Evolutionary conservation across 2,113 vertebrate species (phyloP).

Genomic region (Equus quagga): DNA sequence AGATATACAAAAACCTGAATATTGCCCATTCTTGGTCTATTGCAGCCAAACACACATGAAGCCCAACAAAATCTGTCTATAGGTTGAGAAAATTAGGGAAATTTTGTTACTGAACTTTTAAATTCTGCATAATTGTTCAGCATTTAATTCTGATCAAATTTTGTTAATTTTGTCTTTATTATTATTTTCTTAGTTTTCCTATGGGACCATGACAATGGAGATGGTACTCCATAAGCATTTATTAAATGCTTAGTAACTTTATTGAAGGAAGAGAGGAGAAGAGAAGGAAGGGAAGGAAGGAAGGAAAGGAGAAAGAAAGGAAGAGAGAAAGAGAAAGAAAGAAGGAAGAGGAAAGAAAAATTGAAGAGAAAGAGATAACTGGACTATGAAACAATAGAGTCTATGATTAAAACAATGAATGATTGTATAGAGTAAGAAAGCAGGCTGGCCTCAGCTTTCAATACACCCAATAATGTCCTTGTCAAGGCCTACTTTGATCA

Average conservation of each 20-base stretch:
- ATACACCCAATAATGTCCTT: neutral
- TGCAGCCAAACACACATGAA: neutral
- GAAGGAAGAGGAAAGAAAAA: neutral
- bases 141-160: neutral
- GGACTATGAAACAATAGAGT: neutral
- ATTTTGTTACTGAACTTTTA: neutral
- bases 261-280: neutral
- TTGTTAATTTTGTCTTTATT: neutral
- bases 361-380: neutral
- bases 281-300: neutral
- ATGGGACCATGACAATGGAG: neutral
- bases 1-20: neutral
- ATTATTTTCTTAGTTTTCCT: neutral
- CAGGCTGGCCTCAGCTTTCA: neutral
- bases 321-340: accelerated
- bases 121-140: neutral
- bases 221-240: neutral
- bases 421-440: neutral
- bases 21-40: accelerated
- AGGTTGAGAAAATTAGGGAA: neutral
- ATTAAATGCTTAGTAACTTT: neutral
- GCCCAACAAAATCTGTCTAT: neutral
- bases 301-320: neutral
- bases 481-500: neutral
- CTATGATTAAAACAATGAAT: neutral